These are phyloP conservation scores for Drosophila infuscata DNA, from an alignment of 2,888 invertebrate genomes.

Conservation along the genomic window DNA sequence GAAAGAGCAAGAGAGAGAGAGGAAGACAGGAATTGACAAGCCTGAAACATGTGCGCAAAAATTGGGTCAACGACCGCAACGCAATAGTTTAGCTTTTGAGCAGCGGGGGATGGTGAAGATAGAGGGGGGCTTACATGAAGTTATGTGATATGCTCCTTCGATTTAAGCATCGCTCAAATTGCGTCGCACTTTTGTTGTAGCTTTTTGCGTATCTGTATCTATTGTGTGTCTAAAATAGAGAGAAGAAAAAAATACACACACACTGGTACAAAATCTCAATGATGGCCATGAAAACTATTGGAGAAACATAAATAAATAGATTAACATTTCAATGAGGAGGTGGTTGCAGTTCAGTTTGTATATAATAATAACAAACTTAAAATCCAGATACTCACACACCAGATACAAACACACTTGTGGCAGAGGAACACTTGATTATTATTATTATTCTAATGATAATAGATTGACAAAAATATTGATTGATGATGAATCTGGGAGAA, in stretches of 20 bases:
- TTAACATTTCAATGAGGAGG: background rate
- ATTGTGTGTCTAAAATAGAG: conserved; percentile 8
- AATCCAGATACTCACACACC: background rate
- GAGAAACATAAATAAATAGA: background rate
- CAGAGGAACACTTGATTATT: conserved; percentile 43
- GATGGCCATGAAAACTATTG: background rate
- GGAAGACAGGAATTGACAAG: conserved; percentile 5
- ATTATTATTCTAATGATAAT: conserved; percentile 38
- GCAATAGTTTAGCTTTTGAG: conserved; percentile 60
- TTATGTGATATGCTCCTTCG: conserved; percentile 24
- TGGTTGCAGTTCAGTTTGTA: background rate
- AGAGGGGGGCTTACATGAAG: background rate
- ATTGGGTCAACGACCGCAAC: conserved; percentile 83
- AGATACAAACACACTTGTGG: conserved; percentile 40
- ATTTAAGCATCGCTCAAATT: conserved; percentile 47
- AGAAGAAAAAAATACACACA: conserved; percentile 8
- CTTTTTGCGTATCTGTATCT: conserved; percentile 56
- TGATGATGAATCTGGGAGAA: conserved; percentile 35
- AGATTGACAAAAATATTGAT: conserved; percentile 42
- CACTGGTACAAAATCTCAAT: background rate
- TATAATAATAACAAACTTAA: background rate
- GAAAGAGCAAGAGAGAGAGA: conserved; percentile 20
- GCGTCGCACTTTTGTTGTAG: conserved; percentile 57
- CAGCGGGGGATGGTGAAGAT: background rate
- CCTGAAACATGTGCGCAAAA: conserved; percentile 58